A percentile compares a stretch with the other conserved stretches of the same genome.
Evolutionary conservation across 2,888 invertebrate genomes (phyloP).

Genomic region (Ophonus ardosiacus): DNA sequence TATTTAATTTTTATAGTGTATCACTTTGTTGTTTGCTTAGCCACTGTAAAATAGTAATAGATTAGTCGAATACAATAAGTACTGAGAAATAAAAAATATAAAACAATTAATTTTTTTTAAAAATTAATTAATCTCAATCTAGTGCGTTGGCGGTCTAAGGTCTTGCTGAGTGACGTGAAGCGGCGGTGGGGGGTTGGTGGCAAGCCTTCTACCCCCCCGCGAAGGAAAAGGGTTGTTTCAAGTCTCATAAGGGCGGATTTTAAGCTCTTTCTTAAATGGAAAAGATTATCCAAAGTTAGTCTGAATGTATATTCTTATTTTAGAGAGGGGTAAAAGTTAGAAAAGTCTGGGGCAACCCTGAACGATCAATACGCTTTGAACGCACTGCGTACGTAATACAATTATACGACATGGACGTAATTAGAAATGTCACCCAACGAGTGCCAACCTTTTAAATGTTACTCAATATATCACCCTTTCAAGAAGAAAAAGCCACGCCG

Average conservation of each 20-base stretch:
- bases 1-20: too few relatives aligned
- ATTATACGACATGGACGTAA: conserved; percentile 74
- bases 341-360: conserved; percentile 56
- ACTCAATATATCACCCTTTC: conserved; percentile 68
- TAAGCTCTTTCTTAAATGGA: conserved; percentile 72
- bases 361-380: conserved; percentile 73
- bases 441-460: conserved; percentile 72
- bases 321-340: conserved; percentile 71
- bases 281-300: conserved; percentile 72
- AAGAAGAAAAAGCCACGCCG: conserved; percentile 32
- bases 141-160: too few relatives aligned
- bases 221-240: conserved; percentile 69
- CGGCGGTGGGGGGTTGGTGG: neutral
- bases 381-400: conserved; percentile 71
- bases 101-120: too few relatives aligned
- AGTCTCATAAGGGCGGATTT: conserved; percentile 69
- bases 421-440: conserved; percentile 72
- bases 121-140: too few relatives aligned
- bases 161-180: neutral
- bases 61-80: too few relatives aligned
- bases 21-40: too few relatives aligned
- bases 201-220: conserved; percentile 12
- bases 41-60: too few relatives aligned
- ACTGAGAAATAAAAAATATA: too few relatives aligned
- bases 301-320: conserved; percentile 72